Conservation (phyloP, 2,888 invertebrate species). For the Heteropelma amictum region DNA sequence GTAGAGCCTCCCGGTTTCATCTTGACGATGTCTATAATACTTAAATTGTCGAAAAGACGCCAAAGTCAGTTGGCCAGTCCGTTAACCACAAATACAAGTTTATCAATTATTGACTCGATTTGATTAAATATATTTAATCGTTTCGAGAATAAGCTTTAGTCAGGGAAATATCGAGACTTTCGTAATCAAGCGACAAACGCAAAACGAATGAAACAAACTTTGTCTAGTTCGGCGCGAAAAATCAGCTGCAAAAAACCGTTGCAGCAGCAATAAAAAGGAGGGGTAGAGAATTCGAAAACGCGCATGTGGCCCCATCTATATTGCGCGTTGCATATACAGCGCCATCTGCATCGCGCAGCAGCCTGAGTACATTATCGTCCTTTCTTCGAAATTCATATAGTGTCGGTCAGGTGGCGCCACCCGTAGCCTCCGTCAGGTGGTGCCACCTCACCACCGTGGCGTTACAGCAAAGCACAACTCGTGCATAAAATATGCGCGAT, state of each 20-base stretch:
- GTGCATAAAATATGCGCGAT: too few relatives aligned
- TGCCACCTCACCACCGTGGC: too few relatives aligned
- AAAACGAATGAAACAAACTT: not conserved
- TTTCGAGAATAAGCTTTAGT: not conserved
- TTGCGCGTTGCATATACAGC: too few relatives aligned
- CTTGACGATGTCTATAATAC: constrained; percentile 45
- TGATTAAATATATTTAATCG: not conserved
- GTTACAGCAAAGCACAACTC: too few relatives aligned
- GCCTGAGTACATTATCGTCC: too few relatives aligned
- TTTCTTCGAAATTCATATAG: too few relatives aligned
- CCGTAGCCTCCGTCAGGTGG: too few relatives aligned
- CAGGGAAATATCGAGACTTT: not conserved
- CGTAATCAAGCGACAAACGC: not conserved
- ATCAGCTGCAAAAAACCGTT: constrained; percentile 20
- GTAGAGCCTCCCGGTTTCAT: constrained; percentile 71
- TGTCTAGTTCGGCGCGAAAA: constrained; percentile 9
- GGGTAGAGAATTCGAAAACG: not conserved
- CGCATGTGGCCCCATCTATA: too few relatives aligned
- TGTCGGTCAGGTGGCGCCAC: too few relatives aligned
- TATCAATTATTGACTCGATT: not conserved
- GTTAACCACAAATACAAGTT: not conserved
- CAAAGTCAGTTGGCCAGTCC: not conserved
- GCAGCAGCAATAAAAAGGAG: not conserved
- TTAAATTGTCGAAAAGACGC: constrained; percentile 35
- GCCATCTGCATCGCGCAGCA: too few relatives aligned